phyloP scores from a whole-genome alignment of 2,113 vertebrate species.

The Rhinolophus sinicus region DNA sequence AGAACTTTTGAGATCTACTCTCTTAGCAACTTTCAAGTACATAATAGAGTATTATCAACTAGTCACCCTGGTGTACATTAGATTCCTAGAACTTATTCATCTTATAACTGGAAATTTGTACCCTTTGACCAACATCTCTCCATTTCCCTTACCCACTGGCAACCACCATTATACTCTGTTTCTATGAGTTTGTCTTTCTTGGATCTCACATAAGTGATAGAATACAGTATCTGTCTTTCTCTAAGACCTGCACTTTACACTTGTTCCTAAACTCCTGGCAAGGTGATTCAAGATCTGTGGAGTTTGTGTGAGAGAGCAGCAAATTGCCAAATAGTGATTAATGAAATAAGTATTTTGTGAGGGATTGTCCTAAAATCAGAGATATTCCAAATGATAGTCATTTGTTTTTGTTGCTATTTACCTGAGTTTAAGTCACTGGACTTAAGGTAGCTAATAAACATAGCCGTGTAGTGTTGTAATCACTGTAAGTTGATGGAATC shows the following conservation, averaged over 20 bases:
- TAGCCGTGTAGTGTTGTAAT: neutral
- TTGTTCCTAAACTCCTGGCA: neutral
- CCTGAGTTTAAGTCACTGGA: neutral
- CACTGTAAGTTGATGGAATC: neutral
- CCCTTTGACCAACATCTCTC: neutral
- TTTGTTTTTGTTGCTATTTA: neutral
- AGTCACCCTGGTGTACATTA: neutral
- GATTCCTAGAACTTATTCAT: neutral
- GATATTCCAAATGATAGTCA: neutral
- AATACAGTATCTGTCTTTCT: neutral
- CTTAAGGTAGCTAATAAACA: neutral
- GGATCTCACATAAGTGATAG: neutral
- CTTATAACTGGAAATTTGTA: neutral
- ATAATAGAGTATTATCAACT: neutral
- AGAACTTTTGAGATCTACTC: neutral
- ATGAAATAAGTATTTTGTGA: neutral
- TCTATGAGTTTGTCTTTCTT: neutral
- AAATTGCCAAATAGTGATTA: neutral
- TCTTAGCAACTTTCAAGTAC: neutral
- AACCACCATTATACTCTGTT: neutral
- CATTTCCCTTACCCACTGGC: neutral
- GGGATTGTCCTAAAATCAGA: neutral
- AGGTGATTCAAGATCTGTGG: neutral
- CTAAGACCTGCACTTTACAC: neutral
- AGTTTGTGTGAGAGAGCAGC: neutral